These are phyloP conservation scores for Ginglymostoma cirratum DNA, from an alignment of 2,113 vertebrate species.

Conservation along the genomic window DNA sequence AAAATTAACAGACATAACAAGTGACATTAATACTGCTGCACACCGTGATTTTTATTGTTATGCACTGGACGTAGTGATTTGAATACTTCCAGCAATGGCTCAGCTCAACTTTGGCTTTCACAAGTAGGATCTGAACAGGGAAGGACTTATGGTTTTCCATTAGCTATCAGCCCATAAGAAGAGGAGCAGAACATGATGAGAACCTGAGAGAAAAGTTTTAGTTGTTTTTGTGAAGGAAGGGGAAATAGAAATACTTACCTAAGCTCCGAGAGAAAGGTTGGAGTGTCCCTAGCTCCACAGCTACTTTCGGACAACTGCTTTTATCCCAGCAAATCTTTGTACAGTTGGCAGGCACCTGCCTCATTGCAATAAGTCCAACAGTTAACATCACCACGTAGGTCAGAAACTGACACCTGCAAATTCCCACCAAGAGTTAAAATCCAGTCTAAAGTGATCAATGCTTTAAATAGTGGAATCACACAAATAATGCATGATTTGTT, in stretches of 20 bases:
- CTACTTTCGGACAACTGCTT: background rate
- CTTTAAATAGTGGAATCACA: background rate
- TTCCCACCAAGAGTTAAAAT: background rate
- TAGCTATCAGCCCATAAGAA: background rate
- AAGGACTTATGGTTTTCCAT: background rate
- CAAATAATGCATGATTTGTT: background rate
- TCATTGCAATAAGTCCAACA: background rate
- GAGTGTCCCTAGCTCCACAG: background rate
- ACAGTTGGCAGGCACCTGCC: background rate
- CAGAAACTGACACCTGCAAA: background rate
- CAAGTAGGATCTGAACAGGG: background rate
- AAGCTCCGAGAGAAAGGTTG: background rate
- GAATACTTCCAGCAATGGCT: background rate
- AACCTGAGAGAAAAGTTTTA: background rate
- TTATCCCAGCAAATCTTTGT: background rate
- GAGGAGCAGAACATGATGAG: background rate
- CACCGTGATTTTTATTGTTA: background rate
- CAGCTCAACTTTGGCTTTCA: background rate
- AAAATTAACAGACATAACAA: too few species aligned
- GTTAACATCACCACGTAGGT: background rate
- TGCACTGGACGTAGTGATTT: background rate
- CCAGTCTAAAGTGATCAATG: background rate
- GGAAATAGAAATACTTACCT: background rate
- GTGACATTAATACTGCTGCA: background rate
- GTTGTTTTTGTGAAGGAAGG: background rate